Evolutionary conservation across 1,140 invertebrate genomes (phyloP).

Genomic region (Manduca sexta): DNA sequence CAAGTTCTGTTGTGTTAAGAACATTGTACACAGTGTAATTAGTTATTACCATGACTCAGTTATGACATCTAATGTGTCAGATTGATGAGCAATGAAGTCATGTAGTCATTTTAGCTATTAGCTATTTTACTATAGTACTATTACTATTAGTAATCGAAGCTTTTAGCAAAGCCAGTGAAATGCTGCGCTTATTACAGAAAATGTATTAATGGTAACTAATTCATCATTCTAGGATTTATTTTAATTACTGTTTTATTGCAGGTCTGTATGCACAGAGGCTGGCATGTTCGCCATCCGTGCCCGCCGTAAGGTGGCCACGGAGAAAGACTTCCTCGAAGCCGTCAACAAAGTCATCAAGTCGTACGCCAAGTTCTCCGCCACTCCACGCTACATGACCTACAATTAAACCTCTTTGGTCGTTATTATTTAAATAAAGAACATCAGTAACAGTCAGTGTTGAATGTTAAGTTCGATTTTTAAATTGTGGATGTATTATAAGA

Average conservation of each 20-base stretch:
- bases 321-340: conserved; percentile 99
- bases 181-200: no score
- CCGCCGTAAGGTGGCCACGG: conserved; percentile 98
- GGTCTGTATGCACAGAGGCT: conserved; percentile 98
- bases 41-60: no score
- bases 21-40: no score
- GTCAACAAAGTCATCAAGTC: conserved; percentile 99
- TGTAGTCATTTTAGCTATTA: no score
- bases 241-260: conserved; percentile 28
- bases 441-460: not conserved
- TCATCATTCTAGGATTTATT: no score
- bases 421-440: not conserved
- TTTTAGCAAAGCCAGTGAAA: no score
- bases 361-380: conserved; percentile 99
- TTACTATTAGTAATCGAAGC: no score
- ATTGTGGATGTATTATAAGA: not conserved
- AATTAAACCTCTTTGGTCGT: conserved; percentile 85
- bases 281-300: conserved; percentile 99
- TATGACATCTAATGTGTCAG: no score
- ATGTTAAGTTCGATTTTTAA: not conserved
- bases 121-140: no score
- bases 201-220: no score
- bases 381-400: conserved; percentile 99
- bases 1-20: no score
- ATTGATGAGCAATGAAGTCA: no score